Percentiles rank a stretch among this genome's conserved stretches.
These are phyloP conservation scores for Meloe dianella DNA, from an alignment of 2,888 invertebrate genomes.

Conservation along the genomic window DNA sequence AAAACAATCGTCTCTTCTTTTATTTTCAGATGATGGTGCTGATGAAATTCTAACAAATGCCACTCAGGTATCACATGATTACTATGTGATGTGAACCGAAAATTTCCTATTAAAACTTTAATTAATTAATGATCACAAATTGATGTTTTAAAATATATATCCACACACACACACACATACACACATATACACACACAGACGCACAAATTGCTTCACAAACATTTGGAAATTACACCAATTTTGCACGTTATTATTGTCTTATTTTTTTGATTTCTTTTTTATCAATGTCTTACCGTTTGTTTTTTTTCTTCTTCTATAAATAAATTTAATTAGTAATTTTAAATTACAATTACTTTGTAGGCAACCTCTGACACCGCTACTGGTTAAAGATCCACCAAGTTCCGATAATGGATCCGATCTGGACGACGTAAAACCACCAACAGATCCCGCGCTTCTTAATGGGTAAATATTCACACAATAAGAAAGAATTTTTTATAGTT, in stretches of 20 bases:
- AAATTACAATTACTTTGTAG: conserved; percentile 16
- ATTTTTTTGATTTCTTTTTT: not conserved
- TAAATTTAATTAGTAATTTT: too few species aligned
- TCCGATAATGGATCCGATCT: conserved; percentile 51
- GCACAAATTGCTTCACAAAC: too few species aligned
- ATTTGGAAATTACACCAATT: too few species aligned
- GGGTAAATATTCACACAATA: conserved; percentile 57
- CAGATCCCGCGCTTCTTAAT: conserved; percentile 58
- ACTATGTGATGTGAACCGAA: conserved; percentile 17
- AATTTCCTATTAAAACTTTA: too few species aligned
- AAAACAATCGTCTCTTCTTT: conserved; percentile 7
- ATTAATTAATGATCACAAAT: too few species aligned
- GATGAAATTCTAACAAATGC: conserved; percentile 23
- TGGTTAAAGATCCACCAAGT: conserved; percentile 47
- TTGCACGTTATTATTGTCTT: not conserved
- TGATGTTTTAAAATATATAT: too few species aligned
- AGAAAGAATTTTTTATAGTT: not conserved
- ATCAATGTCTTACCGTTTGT: not conserved
- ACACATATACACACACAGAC: too few species aligned
- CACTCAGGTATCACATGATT: conserved; percentile 30
- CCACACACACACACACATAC: too few species aligned
- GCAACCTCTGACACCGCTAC: conserved; percentile 39
- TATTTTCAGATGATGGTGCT: conserved; percentile 25
- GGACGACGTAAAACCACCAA: conserved; percentile 53
- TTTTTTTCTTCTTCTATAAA: too few species aligned